These are phyloP conservation scores for Hypsibius dujardini DNA, from an alignment of 1,140 invertebrate genomes.

Conservation along the genomic window DNA sequence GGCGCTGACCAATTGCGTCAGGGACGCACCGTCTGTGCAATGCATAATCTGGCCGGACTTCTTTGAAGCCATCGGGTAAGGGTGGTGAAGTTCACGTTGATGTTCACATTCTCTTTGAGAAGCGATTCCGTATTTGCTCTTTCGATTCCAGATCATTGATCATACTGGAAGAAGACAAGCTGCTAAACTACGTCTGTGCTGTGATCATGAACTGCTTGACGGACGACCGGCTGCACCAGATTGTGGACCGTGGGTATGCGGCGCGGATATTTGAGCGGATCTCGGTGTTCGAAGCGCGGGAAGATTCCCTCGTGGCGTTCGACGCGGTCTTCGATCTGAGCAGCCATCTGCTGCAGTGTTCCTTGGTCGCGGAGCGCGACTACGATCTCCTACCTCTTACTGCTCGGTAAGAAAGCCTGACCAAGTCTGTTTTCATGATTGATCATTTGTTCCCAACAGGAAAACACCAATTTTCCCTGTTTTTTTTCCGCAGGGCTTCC, in stretches of 20 bases:
- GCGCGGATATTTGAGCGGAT: conserved; percentile 14
- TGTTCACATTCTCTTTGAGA: neutral
- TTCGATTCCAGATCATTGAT: neutral
- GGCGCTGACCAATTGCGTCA: neutral
- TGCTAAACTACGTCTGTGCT: neutral
- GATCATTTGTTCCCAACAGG: neutral
- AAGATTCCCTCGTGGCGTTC: neutral
- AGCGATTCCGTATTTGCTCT: neutral
- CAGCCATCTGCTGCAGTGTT: neutral
- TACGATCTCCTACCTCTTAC: neutral
- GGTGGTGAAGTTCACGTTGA: neutral
- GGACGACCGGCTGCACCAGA: neutral
- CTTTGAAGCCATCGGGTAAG: conserved; percentile 2
- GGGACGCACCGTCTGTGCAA: neutral
- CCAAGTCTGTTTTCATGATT: neutral
- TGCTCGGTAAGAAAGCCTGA: neutral
- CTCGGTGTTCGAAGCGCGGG: neutral
- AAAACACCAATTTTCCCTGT: too few relatives aligned
- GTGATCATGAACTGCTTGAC: neutral
- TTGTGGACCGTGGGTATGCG: conserved; percentile 2
- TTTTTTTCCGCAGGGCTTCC: neutral
- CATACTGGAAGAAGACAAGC: conserved; percentile 2
- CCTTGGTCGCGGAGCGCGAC: neutral
- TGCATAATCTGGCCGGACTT: neutral
- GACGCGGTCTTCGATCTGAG: conserved; percentile 8